Conservation (phyloP, 2,888 invertebrate genomes). For the Leptopterna dolabrata region DNA sequence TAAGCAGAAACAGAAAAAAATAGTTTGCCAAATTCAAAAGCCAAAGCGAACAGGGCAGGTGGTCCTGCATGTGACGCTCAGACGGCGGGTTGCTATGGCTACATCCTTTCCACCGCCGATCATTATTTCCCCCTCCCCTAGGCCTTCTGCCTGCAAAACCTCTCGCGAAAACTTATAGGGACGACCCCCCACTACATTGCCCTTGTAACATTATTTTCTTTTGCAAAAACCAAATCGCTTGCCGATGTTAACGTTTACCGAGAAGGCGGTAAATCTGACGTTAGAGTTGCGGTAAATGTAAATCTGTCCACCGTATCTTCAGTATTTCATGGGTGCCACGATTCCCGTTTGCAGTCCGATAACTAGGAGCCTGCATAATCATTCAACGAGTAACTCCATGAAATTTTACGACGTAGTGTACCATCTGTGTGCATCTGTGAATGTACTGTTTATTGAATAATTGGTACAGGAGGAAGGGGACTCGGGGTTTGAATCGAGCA, state of each 20-base stretch:
- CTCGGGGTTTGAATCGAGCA: no score
- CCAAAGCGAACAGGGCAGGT: conserved; percentile 10
- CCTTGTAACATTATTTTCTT: not conserved
- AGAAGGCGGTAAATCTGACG: not conserved
- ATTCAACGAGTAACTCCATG: no score
- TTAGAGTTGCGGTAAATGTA: not conserved
- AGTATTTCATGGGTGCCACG: no score
- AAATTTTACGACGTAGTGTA: no score
- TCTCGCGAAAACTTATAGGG: conserved; percentile 53
- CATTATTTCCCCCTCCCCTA: conserved; percentile 49
- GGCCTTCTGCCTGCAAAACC: conserved; percentile 15
- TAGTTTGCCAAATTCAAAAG: conserved; percentile 22
- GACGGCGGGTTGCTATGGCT: conserved; percentile 50
- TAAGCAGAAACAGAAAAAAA: not conserved
- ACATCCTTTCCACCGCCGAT: conserved; percentile 51
- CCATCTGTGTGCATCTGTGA: no score
- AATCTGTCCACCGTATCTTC: not conserved
- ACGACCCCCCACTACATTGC: not conserved
- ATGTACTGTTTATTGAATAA: no score
- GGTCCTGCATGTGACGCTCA: conserved; percentile 54
- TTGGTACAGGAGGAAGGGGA: no score
- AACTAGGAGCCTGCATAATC: no score
- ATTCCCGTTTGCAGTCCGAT: no score
- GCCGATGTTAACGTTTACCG: not conserved
- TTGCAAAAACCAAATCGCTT: not conserved